Base-by-base conservation (phyloP, 2,113 vertebrate genomes). In the Elgaria multicarinata region DNA sequence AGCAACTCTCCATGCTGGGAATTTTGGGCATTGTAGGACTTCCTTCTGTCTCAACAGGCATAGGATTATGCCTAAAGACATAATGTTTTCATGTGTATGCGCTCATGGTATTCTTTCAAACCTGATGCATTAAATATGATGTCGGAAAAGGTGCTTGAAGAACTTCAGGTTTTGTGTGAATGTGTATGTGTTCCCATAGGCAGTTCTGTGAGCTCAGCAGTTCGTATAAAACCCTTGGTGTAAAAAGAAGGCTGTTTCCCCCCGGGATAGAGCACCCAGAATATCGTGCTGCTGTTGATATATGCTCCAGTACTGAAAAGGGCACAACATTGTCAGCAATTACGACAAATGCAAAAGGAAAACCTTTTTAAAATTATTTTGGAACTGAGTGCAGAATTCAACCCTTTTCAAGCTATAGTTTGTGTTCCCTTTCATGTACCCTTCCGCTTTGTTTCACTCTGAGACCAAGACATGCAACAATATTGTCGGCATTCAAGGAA, bases 311-410 rank as follows among this genome's bases (percentile, higher is more conserved):
- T 22, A 26, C 2, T 42, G 80, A 31, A 83, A 83, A 18, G 22
- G 22, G 7, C 12, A 42, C 2, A 28, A 83, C 36, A 83, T 90
- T 71, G 72, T 64, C 55, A 64, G 8, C 14, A 67, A 55, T 18
- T 62, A 69, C 66, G 8, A 93, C 28, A 42, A 87, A 83, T 93
- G 84, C 75, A 87, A 93, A 91, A 74, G 6, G 64, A 36, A 4
- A 64, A 78, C 10, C 62, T 91, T 94, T 87, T 93, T 16, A 88
- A 79, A n/a, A n/a, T n/a, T n/a, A 71, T 93, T 93, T 81, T 85
- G 80, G 81, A 64, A 33, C 36, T 71, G 16, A 42, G 22, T 26
- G 18, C 14, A 55, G 39, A 79, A 53, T 6, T 36, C 2, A 46
- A 12, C 53, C 67, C 67, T 22, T 13, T 44, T 24, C 26, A 12